A percentile compares a stretch with the other conserved stretches of the same genome.
Evolutionary conservation across 2,888 invertebrate genomes (phyloP).

Genomic region (Linnaemya tessellans): DNA sequence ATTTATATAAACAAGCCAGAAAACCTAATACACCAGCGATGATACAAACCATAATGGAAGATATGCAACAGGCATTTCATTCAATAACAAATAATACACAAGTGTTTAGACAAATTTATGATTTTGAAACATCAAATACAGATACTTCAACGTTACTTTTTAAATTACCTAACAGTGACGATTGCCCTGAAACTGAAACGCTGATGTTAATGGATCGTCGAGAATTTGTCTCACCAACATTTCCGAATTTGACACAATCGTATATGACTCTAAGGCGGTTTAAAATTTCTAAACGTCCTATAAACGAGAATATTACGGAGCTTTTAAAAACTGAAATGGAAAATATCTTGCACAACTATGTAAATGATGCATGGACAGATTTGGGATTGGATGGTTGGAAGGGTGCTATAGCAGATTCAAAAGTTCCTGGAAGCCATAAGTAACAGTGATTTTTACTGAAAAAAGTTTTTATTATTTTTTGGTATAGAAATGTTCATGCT

Average conservation of each 20-base stretch:
- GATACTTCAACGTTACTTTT: slow-evolving; percentile 69
- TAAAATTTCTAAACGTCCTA: slow-evolving; percentile 25
- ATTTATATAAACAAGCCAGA: slow-evolving; percentile 45
- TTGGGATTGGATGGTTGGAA: slow-evolving; percentile 81
- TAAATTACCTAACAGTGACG: slow-evolving; percentile 56
- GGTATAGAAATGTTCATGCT: no score
- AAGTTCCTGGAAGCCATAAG: slow-evolving; percentile 36
- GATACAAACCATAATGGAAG: slow-evolving; percentile 73
- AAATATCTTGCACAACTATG: slow-evolving; percentile 40
- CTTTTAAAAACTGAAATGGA: slow-evolving; percentile 47
- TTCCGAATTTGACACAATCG: slow-evolving; percentile 79
- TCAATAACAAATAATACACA: slow-evolving; percentile 77
- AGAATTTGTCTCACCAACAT: slow-evolving; percentile 79
- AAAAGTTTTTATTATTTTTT: no score
- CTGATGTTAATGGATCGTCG: slow-evolving; percentile 77
- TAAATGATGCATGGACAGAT: slow-evolving; percentile 76
- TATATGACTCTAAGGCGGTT: slow-evolving; percentile 69
- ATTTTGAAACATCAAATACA: slow-evolving; percentile 68
- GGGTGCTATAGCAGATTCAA: slow-evolving; percentile 75
- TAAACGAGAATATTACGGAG: slow-evolving; percentile 26
- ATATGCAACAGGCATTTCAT: slow-evolving; percentile 79
- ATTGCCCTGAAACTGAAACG: slow-evolving; percentile 55
- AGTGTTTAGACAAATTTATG: slow-evolving; percentile 78
- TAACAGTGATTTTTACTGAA: slow-evolving; percentile 23
- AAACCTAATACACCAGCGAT: slow-evolving; percentile 50